Evolutionary conservation across 1,140 invertebrate species (phyloP), one percentile per base, ranked within the genome.

Genomic region (Brachionus plicatilis): DNA sequence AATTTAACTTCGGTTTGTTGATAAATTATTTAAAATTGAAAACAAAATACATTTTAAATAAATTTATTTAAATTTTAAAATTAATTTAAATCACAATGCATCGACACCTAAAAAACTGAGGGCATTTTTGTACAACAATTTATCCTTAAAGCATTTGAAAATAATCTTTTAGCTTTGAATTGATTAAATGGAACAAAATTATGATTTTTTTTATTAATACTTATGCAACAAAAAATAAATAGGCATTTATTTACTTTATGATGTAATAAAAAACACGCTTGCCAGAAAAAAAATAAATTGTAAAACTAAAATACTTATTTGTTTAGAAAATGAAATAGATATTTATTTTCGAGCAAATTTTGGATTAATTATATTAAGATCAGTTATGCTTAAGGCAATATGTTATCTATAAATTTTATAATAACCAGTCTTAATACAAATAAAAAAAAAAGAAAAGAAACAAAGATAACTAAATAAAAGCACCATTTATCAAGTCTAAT

Each of bases 111-210:
- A 84, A 85, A 88, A 88, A 37, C 88, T 85, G 9, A 88, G 56
- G 20, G 86, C 88, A 85, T 89, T 89, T 72, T 85, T 45, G 65
- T 85, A 86, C n/a, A 88, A 85, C 43, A 88, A 78, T 85, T 88
- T 87, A 17, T 87, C 85, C 87, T 89, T 33, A 6, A 56, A 60
- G 29, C 20, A 24, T 37, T 37, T 37, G 9, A 60, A 60, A 60
- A 20, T 60, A 60, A 60, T 60, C 53, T 60, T 24, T 60, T 60
- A 17, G 17, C 20, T 45, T n/a, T 76, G 82, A 43, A 43, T 60
- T 9, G 75, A 83, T 37, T 76, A 85, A 37, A 78, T 82, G 41
- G 68, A 78, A 56, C 56, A 85, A 17, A 65, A 72, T 37, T 76
- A 85, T 60, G 53, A 60, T 60, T 60, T 60, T 17, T 56, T 56